phyloP scores from a whole-genome alignment of 2,113 vertebrate species.

The Pangasianodon hypophthalmus region DNA sequence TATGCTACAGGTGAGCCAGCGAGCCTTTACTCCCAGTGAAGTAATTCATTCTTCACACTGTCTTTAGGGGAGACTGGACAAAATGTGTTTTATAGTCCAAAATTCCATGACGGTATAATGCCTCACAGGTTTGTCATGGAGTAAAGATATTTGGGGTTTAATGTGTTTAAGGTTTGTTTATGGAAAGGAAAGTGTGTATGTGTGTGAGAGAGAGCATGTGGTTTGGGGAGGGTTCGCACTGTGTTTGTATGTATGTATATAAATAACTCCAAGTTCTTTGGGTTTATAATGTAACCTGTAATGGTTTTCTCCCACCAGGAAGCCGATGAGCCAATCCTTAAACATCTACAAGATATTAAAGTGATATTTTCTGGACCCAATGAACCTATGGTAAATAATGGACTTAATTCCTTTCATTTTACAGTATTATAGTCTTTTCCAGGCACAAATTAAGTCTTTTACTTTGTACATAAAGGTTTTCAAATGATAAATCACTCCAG shows the following conservation, averaged over 20 bases:
- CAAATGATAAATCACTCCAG: background rate
- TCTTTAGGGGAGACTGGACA: background rate
- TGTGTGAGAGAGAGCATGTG: background rate
- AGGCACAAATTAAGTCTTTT: background rate
- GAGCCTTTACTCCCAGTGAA: background rate
- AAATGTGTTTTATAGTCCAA: background rate
- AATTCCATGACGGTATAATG: no score
- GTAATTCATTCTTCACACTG: background rate
- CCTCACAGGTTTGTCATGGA: background rate
- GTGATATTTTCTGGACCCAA: conserved; percentile 94
- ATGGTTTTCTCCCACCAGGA: conserved; percentile 73
- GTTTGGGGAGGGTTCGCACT: background rate
- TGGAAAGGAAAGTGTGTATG: background rate
- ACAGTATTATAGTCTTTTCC: background rate
- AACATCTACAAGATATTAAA: conserved; percentile 94
- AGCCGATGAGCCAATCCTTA: conserved; percentile 94
- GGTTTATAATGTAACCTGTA: background rate
- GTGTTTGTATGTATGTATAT: background rate
- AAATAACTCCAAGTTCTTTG: background rate
- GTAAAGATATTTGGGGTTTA: background rate
- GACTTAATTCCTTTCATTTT: background rate
- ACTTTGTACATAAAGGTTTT: background rate
- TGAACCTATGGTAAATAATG: conserved; percentile 89
- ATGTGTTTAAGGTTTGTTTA: background rate
- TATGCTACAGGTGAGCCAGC: conserved; percentile 84